Conservation (phyloP, 2,113 vertebrate species). For the Hiodon alosoides region DNA sequence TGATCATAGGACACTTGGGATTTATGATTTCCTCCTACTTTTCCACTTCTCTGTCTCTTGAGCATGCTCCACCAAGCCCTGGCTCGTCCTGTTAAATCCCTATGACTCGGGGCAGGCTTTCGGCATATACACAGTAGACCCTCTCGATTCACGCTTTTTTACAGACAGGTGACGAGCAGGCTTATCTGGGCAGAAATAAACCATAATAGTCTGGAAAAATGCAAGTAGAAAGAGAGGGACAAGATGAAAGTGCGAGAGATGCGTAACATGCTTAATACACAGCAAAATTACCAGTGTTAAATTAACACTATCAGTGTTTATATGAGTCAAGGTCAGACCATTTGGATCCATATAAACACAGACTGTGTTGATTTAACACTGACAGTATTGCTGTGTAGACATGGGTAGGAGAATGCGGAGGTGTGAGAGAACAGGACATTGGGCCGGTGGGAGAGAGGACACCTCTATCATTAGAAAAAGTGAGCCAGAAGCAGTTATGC, state of each 20-base stretch:
- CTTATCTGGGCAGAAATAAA: too few species aligned
- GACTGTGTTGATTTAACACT: too few species aligned
- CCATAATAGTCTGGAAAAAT: too few species aligned
- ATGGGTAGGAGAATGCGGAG: not conserved
- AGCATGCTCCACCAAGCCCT: too few species aligned
- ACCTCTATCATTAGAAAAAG: conserved; percentile 13
- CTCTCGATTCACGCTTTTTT: not conserved
- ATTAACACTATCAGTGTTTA: too few species aligned
- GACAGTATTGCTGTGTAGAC: not conserved
- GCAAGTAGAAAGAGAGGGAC: too few species aligned
- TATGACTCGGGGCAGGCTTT: not conserved
- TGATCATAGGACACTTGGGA: conserved; percentile 1
- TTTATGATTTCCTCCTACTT: not conserved
- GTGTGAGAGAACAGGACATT: not conserved
- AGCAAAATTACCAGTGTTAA: too few species aligned
- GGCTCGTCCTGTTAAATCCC: not conserved
- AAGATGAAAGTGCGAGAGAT: too few species aligned
- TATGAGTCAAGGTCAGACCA: too few species aligned
- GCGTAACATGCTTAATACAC: too few species aligned
- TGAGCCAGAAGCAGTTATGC: conserved; percentile 1
- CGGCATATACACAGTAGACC: not conserved
- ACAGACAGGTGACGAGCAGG: too few species aligned
- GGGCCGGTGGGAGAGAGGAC: not conserved
- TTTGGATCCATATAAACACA: too few species aligned
- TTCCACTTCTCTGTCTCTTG: not conserved